Evolutionary conservation across 2,113 vertebrate genomes (phyloP).

Genomic region (Heterotis niloticus): DNA sequence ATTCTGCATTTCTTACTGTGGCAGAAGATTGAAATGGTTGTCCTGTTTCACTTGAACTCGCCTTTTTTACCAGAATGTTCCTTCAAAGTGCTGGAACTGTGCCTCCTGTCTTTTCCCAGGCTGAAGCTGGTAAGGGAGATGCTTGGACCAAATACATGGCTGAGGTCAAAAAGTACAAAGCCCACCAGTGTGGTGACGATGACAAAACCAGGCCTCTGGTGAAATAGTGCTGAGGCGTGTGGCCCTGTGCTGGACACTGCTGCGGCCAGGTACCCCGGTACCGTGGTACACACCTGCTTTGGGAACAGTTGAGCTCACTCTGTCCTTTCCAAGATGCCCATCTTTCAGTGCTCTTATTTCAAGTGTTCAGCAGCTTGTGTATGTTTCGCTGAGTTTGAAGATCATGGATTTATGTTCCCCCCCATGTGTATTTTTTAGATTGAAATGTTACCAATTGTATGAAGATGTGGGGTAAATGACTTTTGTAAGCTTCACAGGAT

Average conservation of each 20-base stretch:
- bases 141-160: slow-evolving; percentile 96
- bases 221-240: slow-evolving; percentile 65
- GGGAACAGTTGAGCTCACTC: slow-evolving; percentile 41
- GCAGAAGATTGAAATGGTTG: too few species aligned
- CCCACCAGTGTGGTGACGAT: slow-evolving; percentile 90
- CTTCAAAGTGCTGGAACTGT: background rate
- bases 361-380: background rate
- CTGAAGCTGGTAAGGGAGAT: slow-evolving; percentile 81
- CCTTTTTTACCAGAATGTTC: background rate
- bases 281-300: slow-evolving; percentile 35
- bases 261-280: slow-evolving; percentile 20
- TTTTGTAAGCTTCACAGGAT: slow-evolving; percentile 11
- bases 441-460: slow-evolving; percentile 30
- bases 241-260: slow-evolving; percentile 13
- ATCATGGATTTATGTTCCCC: slow-evolving; percentile 5
- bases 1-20: too few species aligned
- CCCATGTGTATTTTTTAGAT: slow-evolving; percentile 13
- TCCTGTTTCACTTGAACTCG: too few species aligned
- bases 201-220: slow-evolving; percentile 93
- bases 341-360: slow-evolving; percentile 4
- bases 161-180: slow-evolving; percentile 97
- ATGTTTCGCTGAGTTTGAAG: background rate
- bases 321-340: slow-evolving; percentile 8
- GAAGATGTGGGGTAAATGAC: slow-evolving; percentile 31
- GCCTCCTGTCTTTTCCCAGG: slow-evolving; percentile 51